phyloP scores from a whole-genome alignment of 2,113 vertebrate genomes.

The Ageneiosus marmoratus region DNA sequence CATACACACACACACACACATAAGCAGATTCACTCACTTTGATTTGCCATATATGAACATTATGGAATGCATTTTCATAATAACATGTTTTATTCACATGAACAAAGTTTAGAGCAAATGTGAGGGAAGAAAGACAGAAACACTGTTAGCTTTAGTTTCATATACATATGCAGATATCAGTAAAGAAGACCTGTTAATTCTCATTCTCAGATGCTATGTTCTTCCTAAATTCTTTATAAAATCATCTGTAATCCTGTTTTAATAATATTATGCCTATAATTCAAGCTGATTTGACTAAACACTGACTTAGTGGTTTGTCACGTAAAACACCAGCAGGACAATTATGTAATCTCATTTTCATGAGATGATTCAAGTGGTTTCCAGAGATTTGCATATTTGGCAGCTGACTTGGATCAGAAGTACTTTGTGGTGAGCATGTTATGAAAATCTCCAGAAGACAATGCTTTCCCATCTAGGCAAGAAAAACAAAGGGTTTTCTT shows the following conservation, averaged over 20 bases:
- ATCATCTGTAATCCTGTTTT: background rate
- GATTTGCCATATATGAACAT: background rate
- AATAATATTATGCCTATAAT: background rate
- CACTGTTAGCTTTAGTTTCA: background rate
- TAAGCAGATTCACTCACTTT: too few relatives aligned
- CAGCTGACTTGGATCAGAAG: constrained; percentile 41
- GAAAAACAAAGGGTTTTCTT: constrained; percentile 20
- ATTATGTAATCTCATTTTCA: constrained; percentile 29
- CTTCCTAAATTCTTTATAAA: background rate
- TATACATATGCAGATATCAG: too few relatives aligned
- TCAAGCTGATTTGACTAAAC: constrained; percentile 27
- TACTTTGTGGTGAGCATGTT: constrained; percentile 42
- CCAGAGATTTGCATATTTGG: constrained; percentile 49
- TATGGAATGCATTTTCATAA: background rate
- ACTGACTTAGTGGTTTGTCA: constrained; percentile 7
- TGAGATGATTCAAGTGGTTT: constrained; percentile 39
- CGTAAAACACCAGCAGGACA: constrained; percentile 13
- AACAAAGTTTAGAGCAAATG: background rate
- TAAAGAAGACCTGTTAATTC: background rate
- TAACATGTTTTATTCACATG: background rate
- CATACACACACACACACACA: background rate
- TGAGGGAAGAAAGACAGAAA: background rate
- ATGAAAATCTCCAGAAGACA: constrained; percentile 31
- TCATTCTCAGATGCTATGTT: background rate
- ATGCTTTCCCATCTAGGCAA: constrained; percentile 36